Evolutionary conservation across 2,888 invertebrate genomes (phyloP).

Genomic region (Nomada ruficornis): DNA sequence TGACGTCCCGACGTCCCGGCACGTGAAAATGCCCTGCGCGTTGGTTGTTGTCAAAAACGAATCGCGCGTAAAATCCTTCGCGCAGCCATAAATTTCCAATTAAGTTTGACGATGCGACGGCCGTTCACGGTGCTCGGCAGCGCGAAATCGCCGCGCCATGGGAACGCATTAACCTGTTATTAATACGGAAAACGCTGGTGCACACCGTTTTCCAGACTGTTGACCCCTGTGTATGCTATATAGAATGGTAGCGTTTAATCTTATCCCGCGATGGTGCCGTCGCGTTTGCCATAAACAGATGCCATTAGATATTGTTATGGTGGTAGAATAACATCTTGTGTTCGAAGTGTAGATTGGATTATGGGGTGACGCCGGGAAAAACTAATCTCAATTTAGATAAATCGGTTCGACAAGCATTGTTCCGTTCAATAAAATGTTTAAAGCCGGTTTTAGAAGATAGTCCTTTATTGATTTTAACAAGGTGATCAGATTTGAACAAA

Average conservation of each 20-base stretch:
- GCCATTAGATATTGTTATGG: no score
- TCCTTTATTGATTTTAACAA: no score
- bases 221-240: neutral
- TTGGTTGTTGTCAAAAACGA: constrained; percentile 48
- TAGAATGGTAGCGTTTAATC: neutral
- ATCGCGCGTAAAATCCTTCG: constrained; percentile 57
- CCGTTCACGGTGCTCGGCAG: neutral
- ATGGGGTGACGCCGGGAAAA: no score
- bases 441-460: no score
- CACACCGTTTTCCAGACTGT: neutral
- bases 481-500: no score
- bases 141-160: neutral
- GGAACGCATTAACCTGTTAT: constrained; percentile 20
- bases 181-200: neutral
- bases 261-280: neutral
- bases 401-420: no score
- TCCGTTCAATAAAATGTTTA: no score
- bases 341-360: no score
- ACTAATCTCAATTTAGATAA: no score
- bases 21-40: constrained; percentile 16
- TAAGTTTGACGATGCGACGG: constrained; percentile 45
- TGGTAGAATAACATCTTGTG: neutral
- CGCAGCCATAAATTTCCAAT: constrained; percentile 53
- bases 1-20: constrained; percentile 44
- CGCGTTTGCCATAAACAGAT: neutral